Base-by-base conservation (phyloP, 2,797 vertebrate species). In the Numenius phaeopus region DNA sequence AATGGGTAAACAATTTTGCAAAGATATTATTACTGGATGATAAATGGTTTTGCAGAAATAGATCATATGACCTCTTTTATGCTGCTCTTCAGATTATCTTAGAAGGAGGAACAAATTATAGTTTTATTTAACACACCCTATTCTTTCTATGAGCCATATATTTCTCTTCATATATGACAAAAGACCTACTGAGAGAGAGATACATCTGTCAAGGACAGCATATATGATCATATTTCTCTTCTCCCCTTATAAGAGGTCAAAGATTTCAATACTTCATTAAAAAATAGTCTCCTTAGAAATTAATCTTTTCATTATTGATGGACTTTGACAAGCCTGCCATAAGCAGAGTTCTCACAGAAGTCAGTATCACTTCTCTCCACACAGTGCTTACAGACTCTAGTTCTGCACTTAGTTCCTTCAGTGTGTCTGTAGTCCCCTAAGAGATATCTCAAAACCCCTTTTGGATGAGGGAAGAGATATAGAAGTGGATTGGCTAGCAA, bases 1-100 rank as follows among this genome's bases (percentile, higher is more conserved):
- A 99, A 99, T 97, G 97, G 97, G 85, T 97, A 97, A 96, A 96
- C 92, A 94, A 96, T 97, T 97, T 91, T 96, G 89, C 96, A 95
- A 97, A 94, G 76, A 77, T 86, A 50, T 88, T 95, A 89, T 96
- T 97, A 90, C 89, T 98, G 94, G 91, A 94, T 95, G 86, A 95
- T 62, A 95, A 97, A 96, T 70, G 59, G 70, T 92, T 97, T 81
- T 95, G 71, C 93, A 94, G 83, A 90, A 95, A 95, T 95, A 94
- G 89, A 96, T 97, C 95, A 84, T 77, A 90, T 86, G 95, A 80
- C 92, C 77, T 97, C 62, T 94, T 94, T 91, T 96, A 92, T 73
- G 97, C 98, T 98, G 98, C 98, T 98, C 79, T 90, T 93, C 93
- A 94, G 82, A 87, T 95, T 97, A 94, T 89, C 37, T 97, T 93